These are phyloP conservation scores for Neodon shergylaensis DNA, from an alignment of 2,113 vertebrate species.

Conservation along the genomic window DNA sequence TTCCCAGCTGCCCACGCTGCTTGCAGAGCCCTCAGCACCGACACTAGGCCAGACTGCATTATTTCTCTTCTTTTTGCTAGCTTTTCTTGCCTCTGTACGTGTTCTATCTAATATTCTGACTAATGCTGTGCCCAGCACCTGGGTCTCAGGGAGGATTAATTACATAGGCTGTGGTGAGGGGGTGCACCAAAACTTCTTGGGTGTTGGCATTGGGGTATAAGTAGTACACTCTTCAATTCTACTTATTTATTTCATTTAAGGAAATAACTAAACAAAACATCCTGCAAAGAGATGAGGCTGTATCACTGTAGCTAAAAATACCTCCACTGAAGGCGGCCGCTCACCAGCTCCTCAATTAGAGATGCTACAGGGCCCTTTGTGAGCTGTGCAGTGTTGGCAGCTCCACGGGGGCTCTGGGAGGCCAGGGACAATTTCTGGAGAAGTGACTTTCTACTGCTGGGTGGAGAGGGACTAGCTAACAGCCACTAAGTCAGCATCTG, in stretches of 20 bases:
- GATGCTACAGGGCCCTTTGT: constrained; percentile 70
- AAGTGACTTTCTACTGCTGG: constrained; percentile 47
- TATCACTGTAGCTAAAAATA: constrained; percentile 76
- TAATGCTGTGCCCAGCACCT: constrained; percentile 55
- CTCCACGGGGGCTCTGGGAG: constrained; percentile 59
- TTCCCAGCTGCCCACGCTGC: neutral
- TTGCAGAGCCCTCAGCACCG: neutral
- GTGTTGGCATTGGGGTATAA: constrained; percentile 19
- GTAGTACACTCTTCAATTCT: constrained; percentile 56
- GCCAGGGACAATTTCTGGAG: constrained; percentile 54
- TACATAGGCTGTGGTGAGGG: constrained; percentile 2
- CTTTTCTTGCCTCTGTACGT: constrained; percentile 26
- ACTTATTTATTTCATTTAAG: constrained; percentile 70
- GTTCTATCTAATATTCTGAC: constrained; percentile 54
- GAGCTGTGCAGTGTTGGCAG: constrained; percentile 63
- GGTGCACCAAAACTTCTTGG: constrained; percentile 52
- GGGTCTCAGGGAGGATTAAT: constrained; percentile 52
- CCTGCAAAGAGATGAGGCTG: constrained; percentile 69
- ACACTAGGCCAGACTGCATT: neutral
- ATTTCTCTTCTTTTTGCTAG: constrained; percentile 37
- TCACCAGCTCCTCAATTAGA: constrained; percentile 71
- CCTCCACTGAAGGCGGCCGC: constrained; percentile 60
- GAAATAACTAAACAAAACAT: constrained; percentile 70
- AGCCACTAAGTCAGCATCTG: neutral
- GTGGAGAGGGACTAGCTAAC: neutral